phyloP scores from a whole-genome alignment of 1,140 invertebrate genomes.

The Lasioglossum baleicum region DNA sequence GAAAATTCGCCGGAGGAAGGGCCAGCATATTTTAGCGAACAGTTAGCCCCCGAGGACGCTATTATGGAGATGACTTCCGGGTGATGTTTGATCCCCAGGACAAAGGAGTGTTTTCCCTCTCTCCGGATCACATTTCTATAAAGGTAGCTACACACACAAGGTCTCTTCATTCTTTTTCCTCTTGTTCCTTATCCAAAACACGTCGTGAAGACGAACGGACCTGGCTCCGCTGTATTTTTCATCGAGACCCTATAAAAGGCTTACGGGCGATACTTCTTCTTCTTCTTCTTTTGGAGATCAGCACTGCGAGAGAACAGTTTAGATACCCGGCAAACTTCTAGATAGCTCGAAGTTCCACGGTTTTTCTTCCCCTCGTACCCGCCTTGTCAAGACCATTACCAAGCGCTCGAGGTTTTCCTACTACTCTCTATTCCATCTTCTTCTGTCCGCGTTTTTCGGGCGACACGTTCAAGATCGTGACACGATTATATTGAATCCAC shows the following conservation, averaged over 20 bases:
- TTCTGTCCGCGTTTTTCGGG: not conserved
- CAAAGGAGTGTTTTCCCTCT: not conserved
- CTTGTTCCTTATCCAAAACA: not conserved
- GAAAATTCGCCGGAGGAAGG: not conserved
- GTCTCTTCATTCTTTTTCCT: not conserved
- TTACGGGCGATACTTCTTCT: not conserved
- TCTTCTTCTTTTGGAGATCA: not conserved
- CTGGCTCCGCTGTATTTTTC: not conserved
- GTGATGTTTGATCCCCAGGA: not conserved
- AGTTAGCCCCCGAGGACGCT: not conserved
- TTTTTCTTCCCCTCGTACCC: not conserved
- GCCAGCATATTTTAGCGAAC: not conserved
- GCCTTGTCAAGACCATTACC: too few species aligned
- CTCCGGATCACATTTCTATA: not conserved
- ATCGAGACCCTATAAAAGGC: not conserved
- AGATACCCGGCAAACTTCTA: not conserved
- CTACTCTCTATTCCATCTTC: not conserved
- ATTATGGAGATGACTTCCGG: not conserved
- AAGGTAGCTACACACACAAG: not conserved
- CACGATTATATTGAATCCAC: slow-evolving; percentile 30
- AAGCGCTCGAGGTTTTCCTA: not conserved
- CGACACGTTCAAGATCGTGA: not conserved
- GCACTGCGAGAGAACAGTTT: too few species aligned
- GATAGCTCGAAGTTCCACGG: not conserved
- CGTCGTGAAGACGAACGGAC: not conserved